phyloP scores from a whole-genome alignment of 2,113 vertebrate genomes.

The Ochotona curzoniae region DNA sequence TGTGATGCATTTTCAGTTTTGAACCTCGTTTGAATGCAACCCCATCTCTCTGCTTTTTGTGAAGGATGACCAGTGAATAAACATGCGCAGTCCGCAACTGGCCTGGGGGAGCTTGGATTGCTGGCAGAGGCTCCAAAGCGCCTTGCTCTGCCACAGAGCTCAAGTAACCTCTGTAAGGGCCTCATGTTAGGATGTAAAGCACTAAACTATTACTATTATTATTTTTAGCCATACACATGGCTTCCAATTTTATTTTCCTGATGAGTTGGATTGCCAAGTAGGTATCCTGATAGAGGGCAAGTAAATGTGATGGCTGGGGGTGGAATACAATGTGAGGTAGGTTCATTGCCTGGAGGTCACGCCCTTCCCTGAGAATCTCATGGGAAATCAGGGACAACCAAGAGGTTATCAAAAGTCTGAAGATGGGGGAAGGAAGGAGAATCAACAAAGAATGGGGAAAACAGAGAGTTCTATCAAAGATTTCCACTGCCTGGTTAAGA shows the following conservation, averaged over 20 bases:
- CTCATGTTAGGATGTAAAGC: not conserved
- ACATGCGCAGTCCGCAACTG: not conserved
- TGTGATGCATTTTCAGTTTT: slow-evolving; percentile 30
- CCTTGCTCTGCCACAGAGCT: not conserved
- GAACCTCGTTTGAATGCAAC: not conserved
- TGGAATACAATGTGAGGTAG: not conserved
- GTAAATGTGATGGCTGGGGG: slow-evolving; percentile 1
- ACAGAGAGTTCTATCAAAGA: not conserved
- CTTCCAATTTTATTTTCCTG: slow-evolving; percentile 33
- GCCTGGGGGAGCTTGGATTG: not conserved
- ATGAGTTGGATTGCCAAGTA: not conserved
- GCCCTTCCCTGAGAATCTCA: not conserved
- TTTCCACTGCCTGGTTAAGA: not conserved
- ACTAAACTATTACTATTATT: not conserved
- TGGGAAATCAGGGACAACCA: not conserved
- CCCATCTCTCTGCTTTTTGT: not conserved
- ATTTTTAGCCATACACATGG: not conserved
- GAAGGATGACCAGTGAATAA: not conserved
- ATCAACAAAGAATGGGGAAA: not conserved
- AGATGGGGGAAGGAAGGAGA: not conserved
- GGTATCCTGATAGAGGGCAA: not conserved
- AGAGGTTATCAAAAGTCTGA: not conserved
- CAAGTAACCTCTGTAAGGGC: not conserved
- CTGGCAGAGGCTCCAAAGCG: not conserved
- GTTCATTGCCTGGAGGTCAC: not conserved